phyloP scores from a whole-genome alignment of 2,797 vertebrate genomes.

The Gambusia yucatana region DNA sequence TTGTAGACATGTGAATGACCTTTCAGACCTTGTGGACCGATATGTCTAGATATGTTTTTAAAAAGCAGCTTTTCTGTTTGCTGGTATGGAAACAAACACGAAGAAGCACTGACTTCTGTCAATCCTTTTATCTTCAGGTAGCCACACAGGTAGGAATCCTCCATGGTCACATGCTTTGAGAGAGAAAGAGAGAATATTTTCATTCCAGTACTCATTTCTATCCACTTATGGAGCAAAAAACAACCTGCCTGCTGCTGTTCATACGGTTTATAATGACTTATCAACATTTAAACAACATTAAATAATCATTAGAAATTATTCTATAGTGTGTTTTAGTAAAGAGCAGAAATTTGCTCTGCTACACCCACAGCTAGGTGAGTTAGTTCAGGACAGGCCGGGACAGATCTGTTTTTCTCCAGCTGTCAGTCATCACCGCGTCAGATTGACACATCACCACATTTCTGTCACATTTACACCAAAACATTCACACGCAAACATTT shows the following conservation, averaged over 20 bases:
- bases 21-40: not conserved
- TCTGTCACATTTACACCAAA: constrained; percentile 47
- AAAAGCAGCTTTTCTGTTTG: not conserved
- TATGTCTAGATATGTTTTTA: not conserved
- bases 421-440: constrained; percentile 69
- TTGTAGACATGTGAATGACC: not conserved
- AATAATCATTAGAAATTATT: too few species aligned
- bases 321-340: not conserved
- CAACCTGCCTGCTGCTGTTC: not conserved
- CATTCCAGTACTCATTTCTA: not conserved
- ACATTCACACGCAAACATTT: constrained; percentile 15
- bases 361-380: constrained; percentile 27
- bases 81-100: not conserved
- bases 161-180: constrained; percentile 94
- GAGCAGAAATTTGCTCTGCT: not conserved
- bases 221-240: not conserved
- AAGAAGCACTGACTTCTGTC: constrained; percentile 90
- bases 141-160: constrained; percentile 96
- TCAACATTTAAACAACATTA: not conserved
- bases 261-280: not conserved
- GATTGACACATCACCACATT: constrained; percentile 71
- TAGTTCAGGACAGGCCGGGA: constrained; percentile 39
- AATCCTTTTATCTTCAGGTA: constrained; percentile 99
- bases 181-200: not conserved
- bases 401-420: constrained; percentile 45